Evolutionary conservation across 2,113 vertebrate species (phyloP).

Genomic region (Lagopus muta): DNA sequence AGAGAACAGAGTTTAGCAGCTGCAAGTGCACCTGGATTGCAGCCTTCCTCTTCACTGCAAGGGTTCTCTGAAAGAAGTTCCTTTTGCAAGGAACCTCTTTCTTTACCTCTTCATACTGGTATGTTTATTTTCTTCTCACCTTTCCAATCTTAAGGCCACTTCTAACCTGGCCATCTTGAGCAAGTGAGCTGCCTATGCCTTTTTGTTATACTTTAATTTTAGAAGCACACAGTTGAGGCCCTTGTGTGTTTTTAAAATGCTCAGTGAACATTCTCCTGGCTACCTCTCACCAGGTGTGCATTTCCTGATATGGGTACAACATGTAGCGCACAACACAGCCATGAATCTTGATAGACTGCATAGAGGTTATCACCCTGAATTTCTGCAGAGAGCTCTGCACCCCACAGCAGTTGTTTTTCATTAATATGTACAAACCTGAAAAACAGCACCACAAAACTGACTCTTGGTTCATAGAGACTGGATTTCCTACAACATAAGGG

Average conservation of each 20-base stretch:
- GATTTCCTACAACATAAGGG: not conserved
- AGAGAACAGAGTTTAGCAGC: not conserved
- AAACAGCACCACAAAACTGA: constrained; percentile 7
- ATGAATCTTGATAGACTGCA: not conserved
- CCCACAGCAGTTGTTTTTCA: not conserved
- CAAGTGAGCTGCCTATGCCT: not conserved
- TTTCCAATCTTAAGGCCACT: not conserved
- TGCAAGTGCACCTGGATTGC: not conserved
- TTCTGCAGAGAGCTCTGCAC: not conserved
- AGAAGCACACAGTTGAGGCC: not conserved
- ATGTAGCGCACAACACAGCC: not conserved
- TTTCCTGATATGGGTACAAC: not conserved
- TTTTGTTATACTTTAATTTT: not conserved
- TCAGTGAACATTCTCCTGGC: not conserved
- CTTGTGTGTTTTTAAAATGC: not conserved
- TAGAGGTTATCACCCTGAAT: not conserved
- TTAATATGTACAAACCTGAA: not conserved
- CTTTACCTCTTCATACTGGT: not conserved
- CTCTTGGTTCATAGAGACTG: not conserved
- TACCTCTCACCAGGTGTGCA: not conserved
- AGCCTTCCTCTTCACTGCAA: not conserved
- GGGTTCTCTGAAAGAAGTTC: not conserved
- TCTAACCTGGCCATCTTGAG: not conserved
- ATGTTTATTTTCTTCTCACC: not conserved
- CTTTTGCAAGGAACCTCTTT: not conserved